Evolutionary conservation across 2,797 vertebrate species (phyloP), one percentile per base, ranked within the genome.

Genomic region (Sorex maritimensis): DNA sequence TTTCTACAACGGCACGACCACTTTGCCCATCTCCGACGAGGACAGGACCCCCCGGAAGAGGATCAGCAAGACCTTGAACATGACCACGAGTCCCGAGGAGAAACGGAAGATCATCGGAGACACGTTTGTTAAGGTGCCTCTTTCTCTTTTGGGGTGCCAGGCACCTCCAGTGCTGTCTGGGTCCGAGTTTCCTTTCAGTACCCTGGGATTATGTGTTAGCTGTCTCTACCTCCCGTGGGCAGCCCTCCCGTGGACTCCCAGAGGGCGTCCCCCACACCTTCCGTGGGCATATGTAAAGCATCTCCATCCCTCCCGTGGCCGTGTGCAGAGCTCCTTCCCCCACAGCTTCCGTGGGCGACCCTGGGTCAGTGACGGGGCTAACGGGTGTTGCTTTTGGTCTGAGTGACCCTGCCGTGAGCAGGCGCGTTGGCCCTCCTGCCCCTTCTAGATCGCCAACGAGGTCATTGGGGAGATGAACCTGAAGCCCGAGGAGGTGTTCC

Each of bases 71-170:
- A 99, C 99, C 1, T 97, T 99, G 91, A 99, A 99, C 95, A 99
- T 99, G 99, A 99, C 99, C 34, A 99, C 99, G 93, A 99, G 99
- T 98, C 99, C 99, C 0, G 99, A 99, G 87, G 99, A 99, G 97
- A 99, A 99, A 95, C 99, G 99, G 69, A 99, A 99, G 98, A 99
- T 99, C 75, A 99, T 99, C 19, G 99, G 99, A 4, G 99, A 99
- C 97, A 99, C 99, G 1, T 99, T 99, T 95, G 99, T 99, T 77
- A 99, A 99, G 98, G 99, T 99, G 95, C 73, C 6, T 94, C 91
- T 88, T 38, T 38, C 63, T 87, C 63, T 15, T 8, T 61, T 12
- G 91, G 0, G 30, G 7, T 73, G 12, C 41, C 41, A 44, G 41
- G 41, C 41, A 44, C 41, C 3, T 44, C 41, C 3, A 7, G 41